phyloP scores from a whole-genome alignment of 2,113 vertebrate species.

The Tringa solitaria region DNA sequence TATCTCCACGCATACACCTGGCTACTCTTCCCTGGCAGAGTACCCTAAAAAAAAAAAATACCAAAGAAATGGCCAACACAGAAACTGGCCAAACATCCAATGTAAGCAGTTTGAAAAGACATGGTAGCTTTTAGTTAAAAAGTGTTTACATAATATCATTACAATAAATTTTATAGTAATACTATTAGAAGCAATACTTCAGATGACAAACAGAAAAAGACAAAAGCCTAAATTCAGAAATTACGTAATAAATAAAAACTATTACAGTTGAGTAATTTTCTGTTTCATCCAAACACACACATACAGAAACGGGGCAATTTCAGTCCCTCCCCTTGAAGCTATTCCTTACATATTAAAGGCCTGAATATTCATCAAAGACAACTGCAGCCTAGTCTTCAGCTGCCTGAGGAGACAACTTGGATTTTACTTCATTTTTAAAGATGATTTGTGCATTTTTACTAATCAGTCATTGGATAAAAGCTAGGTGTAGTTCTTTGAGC shows the following conservation, averaged over 20 bases:
- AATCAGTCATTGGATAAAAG: not conserved
- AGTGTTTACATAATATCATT: not conserved
- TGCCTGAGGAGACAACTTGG: not conserved
- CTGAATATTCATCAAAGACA: not conserved
- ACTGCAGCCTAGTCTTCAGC: not conserved
- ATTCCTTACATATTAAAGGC: not conserved
- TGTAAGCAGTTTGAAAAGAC: not conserved
- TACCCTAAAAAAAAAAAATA: not conserved
- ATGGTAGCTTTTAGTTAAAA: accelerated
- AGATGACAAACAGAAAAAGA: not conserved
- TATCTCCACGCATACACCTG: not conserved
- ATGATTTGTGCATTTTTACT: not conserved
- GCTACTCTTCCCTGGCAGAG: not conserved
- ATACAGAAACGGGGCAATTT: not conserved
- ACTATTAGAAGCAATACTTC: not conserved
- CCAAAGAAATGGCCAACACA: not conserved
- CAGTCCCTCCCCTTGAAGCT: not conserved
- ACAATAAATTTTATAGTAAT: not conserved
- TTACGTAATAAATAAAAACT: not conserved
- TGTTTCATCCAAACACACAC: not conserved
- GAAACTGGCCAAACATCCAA: not conserved
- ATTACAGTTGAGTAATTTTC: not conserved
- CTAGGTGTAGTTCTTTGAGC: not conserved
- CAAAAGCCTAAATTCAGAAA: not conserved
- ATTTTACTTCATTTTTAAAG: not conserved